A percentile compares a stretch with the other conserved stretches of the same genome.
Evolutionary conservation across 2,113 vertebrate genomes (phyloP).

Genomic region (Hydrochoerus hydrochaeris): DNA sequence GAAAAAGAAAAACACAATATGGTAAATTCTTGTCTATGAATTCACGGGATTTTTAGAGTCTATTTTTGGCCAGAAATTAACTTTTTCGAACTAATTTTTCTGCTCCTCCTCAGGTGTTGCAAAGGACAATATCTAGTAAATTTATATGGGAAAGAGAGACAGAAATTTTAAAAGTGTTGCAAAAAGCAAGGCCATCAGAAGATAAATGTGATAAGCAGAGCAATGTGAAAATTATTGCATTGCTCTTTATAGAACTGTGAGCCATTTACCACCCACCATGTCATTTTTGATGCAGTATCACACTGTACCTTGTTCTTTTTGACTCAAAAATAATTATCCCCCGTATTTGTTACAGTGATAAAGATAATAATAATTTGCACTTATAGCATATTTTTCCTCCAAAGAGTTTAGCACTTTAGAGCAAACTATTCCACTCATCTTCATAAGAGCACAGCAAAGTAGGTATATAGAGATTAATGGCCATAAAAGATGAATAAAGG

Average conservation of each 20-base stretch:
- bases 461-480: slow-evolving; percentile 71
- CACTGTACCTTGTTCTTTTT: slow-evolving; percentile 62
- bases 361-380: slow-evolving; percentile 73
- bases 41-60: not conserved
- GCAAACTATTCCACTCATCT: slow-evolving; percentile 53
- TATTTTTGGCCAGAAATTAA: slow-evolving; percentile 25
- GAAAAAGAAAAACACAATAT: not conserved
- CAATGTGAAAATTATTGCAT: slow-evolving; percentile 45
- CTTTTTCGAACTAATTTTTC: not conserved
- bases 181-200: slow-evolving; percentile 10
- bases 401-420: slow-evolving; percentile 70
- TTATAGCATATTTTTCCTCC: slow-evolving; percentile 32
- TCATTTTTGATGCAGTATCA: slow-evolving; percentile 60
- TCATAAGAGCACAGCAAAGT: slow-evolving; percentile 54
- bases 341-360: slow-evolving; percentile 70
- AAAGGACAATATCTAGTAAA: slow-evolving; percentile 22
- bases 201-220: not conserved
- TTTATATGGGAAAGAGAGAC: not conserved
- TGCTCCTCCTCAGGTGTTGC: not conserved
- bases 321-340: slow-evolving; percentile 75
- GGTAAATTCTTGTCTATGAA: not conserved
- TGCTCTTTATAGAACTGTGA: slow-evolving; percentile 58
- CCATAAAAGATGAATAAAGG: slow-evolving; percentile 66
- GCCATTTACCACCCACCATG: slow-evolving; percentile 63
- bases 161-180: slow-evolving; percentile 13